Evolutionary conservation across 2,797 vertebrate species (phyloP).

Genomic region (Adrianichthys oophorus): DNA sequence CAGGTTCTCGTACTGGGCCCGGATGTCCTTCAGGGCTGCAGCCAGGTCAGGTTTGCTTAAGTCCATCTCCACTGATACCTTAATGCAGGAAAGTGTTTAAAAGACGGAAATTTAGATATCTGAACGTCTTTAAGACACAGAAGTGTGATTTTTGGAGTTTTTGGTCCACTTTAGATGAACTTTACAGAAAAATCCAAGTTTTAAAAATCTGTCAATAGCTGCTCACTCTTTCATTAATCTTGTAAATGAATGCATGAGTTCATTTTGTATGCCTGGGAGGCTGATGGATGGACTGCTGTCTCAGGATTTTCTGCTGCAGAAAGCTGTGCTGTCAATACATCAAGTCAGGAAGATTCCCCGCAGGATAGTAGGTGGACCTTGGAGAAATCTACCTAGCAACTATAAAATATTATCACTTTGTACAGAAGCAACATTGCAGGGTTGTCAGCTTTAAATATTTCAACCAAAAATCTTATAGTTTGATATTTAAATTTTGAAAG

Average conservation of each 20-base stretch:
- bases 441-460: too few species aligned
- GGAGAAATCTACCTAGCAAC: conserved; percentile 52
- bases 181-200: too few species aligned
- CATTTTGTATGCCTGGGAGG: conserved; percentile 21
- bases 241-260: conserved; percentile 20
- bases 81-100: neutral
- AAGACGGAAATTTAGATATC: neutral
- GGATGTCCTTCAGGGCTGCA: conserved; percentile 80
- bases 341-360: conserved; percentile 37
- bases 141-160: neutral
- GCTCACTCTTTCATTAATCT: too few species aligned
- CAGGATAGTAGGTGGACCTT: conserved; percentile 23
- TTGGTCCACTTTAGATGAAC: too few species aligned
- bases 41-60: conserved; percentile 80
- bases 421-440: too few species aligned
- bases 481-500: too few species aligned
- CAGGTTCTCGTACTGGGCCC: conserved; percentile 80
- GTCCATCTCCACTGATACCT: conserved; percentile 85
- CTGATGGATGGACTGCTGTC: conserved; percentile 60
- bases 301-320: conserved; percentile 35
- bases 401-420: neutral
- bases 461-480: too few species aligned
- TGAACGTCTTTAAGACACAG: neutral
- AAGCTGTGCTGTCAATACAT: conserved; percentile 52
- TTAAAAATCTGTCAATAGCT: too few species aligned